These are phyloP conservation scores for Galerucella nymphaeae DNA, from an alignment of 2,888 invertebrate species.

Conservation along the genomic window DNA sequence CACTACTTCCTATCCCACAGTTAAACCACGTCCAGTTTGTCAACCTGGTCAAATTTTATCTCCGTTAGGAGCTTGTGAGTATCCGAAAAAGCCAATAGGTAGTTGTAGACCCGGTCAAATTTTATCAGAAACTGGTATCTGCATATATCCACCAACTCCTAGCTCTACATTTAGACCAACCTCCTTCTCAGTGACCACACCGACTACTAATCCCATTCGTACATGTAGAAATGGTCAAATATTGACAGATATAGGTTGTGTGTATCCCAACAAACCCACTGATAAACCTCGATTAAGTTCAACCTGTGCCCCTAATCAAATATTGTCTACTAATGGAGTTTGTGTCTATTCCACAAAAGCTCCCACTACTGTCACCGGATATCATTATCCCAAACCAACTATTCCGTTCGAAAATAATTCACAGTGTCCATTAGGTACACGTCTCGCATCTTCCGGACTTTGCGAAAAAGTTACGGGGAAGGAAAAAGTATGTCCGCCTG, in stretches of 20 bases:
- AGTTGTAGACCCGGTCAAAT: conserved; percentile 20
- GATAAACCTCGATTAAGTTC: background rate
- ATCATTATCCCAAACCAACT: conserved; percentile 41
- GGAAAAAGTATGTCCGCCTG: conserved; percentile 41
- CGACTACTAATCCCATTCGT: conserved; percentile 52
- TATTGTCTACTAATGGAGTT: conserved; percentile 35
- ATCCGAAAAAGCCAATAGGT: background rate
- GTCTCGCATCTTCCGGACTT: conserved; percentile 37
- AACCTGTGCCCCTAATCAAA: conserved; percentile 42
- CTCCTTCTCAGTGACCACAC: background rate
- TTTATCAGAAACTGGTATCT: conserved; percentile 44
- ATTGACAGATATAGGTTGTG: conserved; percentile 31
- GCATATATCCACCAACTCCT: conserved; percentile 38
- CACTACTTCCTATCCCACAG: conserved; percentile 24
- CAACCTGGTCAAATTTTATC: conserved; percentile 35
- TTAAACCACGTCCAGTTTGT: conserved; percentile 33
- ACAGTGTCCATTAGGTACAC: conserved; percentile 31
- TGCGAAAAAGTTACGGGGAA: conserved; percentile 46
- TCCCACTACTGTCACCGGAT: conserved; percentile 38
- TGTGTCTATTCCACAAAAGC: conserved; percentile 13
- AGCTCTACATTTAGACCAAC: conserved; percentile 4
- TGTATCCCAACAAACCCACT: conserved; percentile 29
- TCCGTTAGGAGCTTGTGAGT: conserved; percentile 39
- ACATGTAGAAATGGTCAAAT: conserved; percentile 57
- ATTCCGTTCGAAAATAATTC: conserved; percentile 37